Evolutionary conservation across 2,113 vertebrate genomes (phyloP).

Genomic region (Scomber colias): DNA sequence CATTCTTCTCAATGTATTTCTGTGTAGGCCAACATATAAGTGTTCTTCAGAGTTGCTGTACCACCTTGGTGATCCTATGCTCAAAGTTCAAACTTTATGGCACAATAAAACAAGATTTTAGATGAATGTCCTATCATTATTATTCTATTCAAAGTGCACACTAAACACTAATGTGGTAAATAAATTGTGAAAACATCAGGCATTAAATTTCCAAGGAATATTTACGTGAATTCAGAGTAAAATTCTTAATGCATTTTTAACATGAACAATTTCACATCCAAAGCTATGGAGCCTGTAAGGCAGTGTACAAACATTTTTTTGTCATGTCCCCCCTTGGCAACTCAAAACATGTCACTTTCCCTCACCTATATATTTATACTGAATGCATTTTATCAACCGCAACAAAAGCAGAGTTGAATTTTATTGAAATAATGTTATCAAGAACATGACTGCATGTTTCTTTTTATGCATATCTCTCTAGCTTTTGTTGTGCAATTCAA

Average conservation of each 20-base stretch:
- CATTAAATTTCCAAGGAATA: too few relatives aligned
- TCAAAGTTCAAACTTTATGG: slow-evolving; percentile 75
- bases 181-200: too few relatives aligned
- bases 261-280: too few relatives aligned
- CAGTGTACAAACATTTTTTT: too few relatives aligned
- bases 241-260: too few relatives aligned
- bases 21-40: slow-evolving; percentile 34
- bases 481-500: too few relatives aligned
- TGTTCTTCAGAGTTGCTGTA: slow-evolving; percentile 58
- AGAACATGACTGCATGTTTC: background rate
- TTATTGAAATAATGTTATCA: background rate
- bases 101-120: slow-evolving; percentile 75
- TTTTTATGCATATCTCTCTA: background rate
- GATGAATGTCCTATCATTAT: slow-evolving; percentile 39
- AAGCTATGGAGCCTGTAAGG: too few relatives aligned
- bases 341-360: too few relatives aligned
- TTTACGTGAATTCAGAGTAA: too few relatives aligned
- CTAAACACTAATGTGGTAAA: background rate
- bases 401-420: background rate
- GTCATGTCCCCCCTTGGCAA: background rate
- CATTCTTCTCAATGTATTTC: slow-evolving; percentile 48
- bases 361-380: too few relatives aligned
- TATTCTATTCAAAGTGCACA: background rate
- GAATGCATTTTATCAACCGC: too few relatives aligned
- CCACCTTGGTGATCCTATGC: slow-evolving; percentile 40